Conservation (phyloP, 2,113 vertebrate species). For the Perca fluviatilis region DNA sequence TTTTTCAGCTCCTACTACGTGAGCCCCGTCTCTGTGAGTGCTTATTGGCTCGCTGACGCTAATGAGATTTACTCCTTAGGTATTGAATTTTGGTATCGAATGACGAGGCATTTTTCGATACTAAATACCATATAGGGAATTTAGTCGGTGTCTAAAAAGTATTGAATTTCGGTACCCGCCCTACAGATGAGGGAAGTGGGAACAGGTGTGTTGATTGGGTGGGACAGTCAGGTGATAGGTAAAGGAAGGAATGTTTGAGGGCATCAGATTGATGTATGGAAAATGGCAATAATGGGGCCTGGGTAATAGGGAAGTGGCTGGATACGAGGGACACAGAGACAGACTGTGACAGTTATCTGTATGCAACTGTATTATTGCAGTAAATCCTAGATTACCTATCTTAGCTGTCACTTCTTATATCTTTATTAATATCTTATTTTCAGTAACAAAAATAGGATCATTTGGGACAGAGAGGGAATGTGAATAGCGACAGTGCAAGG, state of each 20-base stretch:
- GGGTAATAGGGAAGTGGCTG: neutral
- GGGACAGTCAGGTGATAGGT: neutral
- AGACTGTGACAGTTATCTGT: neutral
- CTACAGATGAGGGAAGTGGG: too few relatives aligned
- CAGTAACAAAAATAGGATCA: neutral
- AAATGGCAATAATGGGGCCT: neutral
- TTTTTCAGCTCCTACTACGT: too few relatives aligned
- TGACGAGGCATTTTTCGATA: too few relatives aligned
- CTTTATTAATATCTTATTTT: neutral
- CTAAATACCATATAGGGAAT: too few relatives aligned
- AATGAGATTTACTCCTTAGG: too few relatives aligned
- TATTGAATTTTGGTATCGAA: too few relatives aligned
- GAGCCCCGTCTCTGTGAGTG: too few relatives aligned
- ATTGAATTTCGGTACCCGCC: too few relatives aligned
- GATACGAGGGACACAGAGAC: neutral
- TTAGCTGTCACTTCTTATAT: neutral
- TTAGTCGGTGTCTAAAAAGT: too few relatives aligned
- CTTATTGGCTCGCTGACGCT: too few relatives aligned
- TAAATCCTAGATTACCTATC: neutral
- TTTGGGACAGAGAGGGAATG: neutral
- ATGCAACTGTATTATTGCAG: neutral
- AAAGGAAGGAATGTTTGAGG: neutral
- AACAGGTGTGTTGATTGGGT: neutral
- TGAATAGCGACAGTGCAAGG: neutral
- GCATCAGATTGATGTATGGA: neutral